These are phyloP conservation scores for Pilophorus perplexus DNA, from an alignment of 2,888 invertebrate genomes.

Conservation along the genomic window DNA sequence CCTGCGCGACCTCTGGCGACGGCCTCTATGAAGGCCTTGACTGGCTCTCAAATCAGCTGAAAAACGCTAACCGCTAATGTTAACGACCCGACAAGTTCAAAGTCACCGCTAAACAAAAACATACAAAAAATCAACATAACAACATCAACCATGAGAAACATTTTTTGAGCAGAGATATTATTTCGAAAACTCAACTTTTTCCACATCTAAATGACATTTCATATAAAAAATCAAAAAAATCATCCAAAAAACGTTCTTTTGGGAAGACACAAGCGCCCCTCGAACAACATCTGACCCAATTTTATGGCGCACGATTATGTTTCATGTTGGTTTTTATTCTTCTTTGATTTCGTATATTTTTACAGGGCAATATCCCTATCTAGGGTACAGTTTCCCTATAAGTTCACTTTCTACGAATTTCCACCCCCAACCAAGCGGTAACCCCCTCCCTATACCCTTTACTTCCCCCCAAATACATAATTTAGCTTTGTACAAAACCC, in stretches of 20 bases:
- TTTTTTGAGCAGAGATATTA: too few relatives aligned
- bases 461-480: slow-evolving; percentile 5
- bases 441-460: not conserved
- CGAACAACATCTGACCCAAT: slow-evolving; percentile 8
- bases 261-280: slow-evolving; percentile 15
- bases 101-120: slow-evolving; percentile 35
- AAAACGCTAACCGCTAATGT: slow-evolving; percentile 94
- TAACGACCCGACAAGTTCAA: slow-evolving; percentile 27
- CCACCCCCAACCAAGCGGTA: slow-evolving; percentile 17
- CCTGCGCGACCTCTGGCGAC: slow-evolving; percentile 98
- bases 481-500: slow-evolving; percentile 21
- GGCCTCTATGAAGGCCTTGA: slow-evolving; percentile 99
- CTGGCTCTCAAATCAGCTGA: slow-evolving; percentile 99
- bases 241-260: not conserved
- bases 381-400: not conserved
- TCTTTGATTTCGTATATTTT: too few relatives aligned
- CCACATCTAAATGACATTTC: too few relatives aligned
- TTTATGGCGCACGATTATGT: slow-evolving; percentile 20
- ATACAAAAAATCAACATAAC: slow-evolving; percentile 24
- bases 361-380: too few relatives aligned
- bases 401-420: not conserved
- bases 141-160: slow-evolving; percentile 1
- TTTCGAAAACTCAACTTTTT: too few relatives aligned
- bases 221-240: slow-evolving; percentile 25
- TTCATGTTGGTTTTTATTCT: not conserved